A percentile compares a stretch with the other conserved stretches of the same genome.
Evolutionary conservation across 2,888 invertebrate species (phyloP).

Genomic region (Andrena chrysosceles): DNA sequence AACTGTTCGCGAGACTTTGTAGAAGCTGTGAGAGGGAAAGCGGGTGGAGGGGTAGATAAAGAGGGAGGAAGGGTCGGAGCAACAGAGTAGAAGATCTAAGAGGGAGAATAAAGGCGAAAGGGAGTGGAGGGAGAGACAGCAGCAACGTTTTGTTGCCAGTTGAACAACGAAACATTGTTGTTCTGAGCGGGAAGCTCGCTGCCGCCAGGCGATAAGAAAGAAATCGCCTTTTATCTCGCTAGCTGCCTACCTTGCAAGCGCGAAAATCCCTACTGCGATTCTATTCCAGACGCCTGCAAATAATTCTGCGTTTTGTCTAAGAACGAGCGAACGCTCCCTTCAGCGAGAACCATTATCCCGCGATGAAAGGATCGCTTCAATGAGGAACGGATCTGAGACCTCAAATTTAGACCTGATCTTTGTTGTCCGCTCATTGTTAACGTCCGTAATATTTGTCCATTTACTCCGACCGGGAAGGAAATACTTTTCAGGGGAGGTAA

Average conservation of each 20-base stretch:
- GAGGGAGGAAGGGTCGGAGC: slow-evolving; percentile 13
- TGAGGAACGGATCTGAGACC: no score
- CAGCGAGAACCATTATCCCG: not conserved
- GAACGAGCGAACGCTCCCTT: not conserved
- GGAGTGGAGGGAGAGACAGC: slow-evolving; percentile 12
- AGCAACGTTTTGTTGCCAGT: slow-evolving; percentile 57
- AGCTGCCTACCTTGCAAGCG: slow-evolving; percentile 21
- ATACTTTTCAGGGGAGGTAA: not conserved
- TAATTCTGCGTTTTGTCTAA: slow-evolving; percentile 31
- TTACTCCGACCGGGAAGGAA: not conserved
- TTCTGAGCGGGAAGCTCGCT: slow-evolving; percentile 53
- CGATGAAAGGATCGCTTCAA: not conserved
- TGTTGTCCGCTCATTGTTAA: not conserved
- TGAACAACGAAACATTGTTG: slow-evolving; percentile 67
- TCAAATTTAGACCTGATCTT: not conserved
- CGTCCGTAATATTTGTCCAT: not conserved
- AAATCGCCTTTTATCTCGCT: slow-evolving; percentile 61
- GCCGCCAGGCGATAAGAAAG: slow-evolving; percentile 68
- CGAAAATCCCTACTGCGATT: slow-evolving; percentile 41
- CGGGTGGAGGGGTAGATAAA: not conserved
- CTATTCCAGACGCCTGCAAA: slow-evolving; percentile 31
- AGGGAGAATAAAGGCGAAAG: slow-evolving; percentile 14
- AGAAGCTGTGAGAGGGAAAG: slow-evolving; percentile 23
- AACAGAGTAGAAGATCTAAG: slow-evolving; percentile 22
- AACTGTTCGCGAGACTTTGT: slow-evolving; percentile 48